A percentile compares a stretch with the other conserved stretches of the same genome.
phyloP scores from a whole-genome alignment of 2,113 vertebrate genomes.

The Puntigrus tetrazona region DNA sequence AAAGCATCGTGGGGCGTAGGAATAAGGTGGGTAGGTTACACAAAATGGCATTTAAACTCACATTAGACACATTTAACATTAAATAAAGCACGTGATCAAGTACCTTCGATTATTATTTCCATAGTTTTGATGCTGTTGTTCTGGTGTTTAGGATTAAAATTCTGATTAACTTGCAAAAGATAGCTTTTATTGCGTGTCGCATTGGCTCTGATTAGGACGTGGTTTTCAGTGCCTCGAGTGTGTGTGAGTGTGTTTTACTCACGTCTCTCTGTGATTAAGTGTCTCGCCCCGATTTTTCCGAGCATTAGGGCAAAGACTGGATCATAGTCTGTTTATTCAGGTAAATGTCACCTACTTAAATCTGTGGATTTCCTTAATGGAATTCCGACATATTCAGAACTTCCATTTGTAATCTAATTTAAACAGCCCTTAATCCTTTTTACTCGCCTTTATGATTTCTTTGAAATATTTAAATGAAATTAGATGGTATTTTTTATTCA shows the following conservation, averaged over 20 bases:
- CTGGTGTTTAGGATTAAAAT: too few relatives aligned
- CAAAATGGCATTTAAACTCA: too few relatives aligned
- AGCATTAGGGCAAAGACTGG: conserved; percentile 16
- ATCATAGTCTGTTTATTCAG: conserved; percentile 45
- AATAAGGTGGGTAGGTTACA: too few relatives aligned
- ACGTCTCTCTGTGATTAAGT: conserved; percentile 35
- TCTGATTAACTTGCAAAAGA: background rate
- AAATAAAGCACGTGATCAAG: background rate
- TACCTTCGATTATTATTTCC: background rate
- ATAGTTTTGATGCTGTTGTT: background rate
- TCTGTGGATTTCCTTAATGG: conserved; percentile 47
- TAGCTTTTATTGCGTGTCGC: background rate
- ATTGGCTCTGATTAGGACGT: background rate
- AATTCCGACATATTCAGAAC: conserved; percentile 41
- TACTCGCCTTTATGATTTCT: conserved; percentile 45
- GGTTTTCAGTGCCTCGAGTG: background rate
- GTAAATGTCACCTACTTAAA: conserved; percentile 56
- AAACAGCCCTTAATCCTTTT: conserved; percentile 48
- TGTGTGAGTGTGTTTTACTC: conserved; percentile 8
- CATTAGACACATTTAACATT: too few relatives aligned
- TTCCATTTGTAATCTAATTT: conserved; percentile 52
- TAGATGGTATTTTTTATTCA: conserved; percentile 49
- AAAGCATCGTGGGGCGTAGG: too few relatives aligned
- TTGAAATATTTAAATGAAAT: conserved; percentile 54
- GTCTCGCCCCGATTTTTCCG: conserved; percentile 36